Evolutionary conservation across 1,140 invertebrate genomes (phyloP), one percentile per base, ranked within the genome.

Genomic region (Trichonephila clavipes): DNA sequence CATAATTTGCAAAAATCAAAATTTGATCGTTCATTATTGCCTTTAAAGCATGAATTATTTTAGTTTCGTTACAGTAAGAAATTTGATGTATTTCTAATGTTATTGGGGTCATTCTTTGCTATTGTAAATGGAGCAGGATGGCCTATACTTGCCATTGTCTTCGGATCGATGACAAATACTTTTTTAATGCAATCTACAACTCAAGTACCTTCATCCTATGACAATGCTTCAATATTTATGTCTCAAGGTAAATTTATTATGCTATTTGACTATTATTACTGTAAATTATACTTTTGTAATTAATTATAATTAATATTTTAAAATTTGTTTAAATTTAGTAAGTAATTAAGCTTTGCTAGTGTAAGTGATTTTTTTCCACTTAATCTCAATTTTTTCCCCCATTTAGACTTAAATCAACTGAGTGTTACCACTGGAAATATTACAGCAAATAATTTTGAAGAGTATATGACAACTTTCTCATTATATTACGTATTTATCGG

Each of bases 91-190:
- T 92, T 95, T 44, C 90, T 95, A 14, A 94, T 94, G 69, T 40
- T 83, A 21, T 40, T 94, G 14, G 95, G 95, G 62, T 87, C 94
- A 12, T 51, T 94, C 12, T 94, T 95, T 83, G 94, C 95, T 59
- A 51, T 95, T 28, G 64, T 94, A 28, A 82, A 94, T 51, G 95
- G 95, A 34, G 94, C 94, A 28, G 95, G 94, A 28, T 94, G 94
- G 93, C 95, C 95, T 28, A 61, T 94, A 59, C 64, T 95, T 24
- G 92, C 94, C 34, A 87, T 95, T 62, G 89, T 95, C 16, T 95
- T 95, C 94, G 95, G 95, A 40, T 81, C 91, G 28, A 94, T 95
- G 90, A 95, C 95, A 58, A 94, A 95, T 82, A 94, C 69, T 18
- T 95, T 95, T 93, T 82, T 95, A 10, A 24, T 18, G 18, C 90